phyloP scores from a whole-genome alignment of 2,113 vertebrate genomes.

The Melospiza melodia region DNA sequence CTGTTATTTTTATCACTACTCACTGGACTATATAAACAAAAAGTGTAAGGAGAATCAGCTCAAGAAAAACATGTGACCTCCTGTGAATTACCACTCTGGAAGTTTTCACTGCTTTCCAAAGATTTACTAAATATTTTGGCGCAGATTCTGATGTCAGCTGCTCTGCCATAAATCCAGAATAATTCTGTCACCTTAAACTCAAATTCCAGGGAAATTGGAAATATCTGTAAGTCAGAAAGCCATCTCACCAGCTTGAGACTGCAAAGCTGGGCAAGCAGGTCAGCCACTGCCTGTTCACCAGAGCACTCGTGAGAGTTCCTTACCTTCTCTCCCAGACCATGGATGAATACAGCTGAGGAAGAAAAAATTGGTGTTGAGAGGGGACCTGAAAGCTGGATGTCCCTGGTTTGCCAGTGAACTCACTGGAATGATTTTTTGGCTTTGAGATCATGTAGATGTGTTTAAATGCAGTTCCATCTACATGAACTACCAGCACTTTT shows the following conservation, averaged over 20 bases:
- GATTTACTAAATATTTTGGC: neutral
- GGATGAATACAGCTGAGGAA: neutral
- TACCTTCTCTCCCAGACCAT: neutral
- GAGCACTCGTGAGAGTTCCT: rapidly evolving
- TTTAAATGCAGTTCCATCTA: neutral
- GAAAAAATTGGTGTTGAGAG: neutral
- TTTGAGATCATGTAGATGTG: neutral
- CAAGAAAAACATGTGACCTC: neutral
- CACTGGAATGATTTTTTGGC: neutral
- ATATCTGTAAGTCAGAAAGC: neutral
- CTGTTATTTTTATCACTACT: neutral
- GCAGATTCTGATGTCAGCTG: neutral
- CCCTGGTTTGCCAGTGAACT: neutral
- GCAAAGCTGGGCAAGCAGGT: neutral
- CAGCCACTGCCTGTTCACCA: neutral
- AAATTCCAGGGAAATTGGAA: neutral
- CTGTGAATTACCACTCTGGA: neutral
- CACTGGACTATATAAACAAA: neutral
- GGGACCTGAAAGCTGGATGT: neutral
- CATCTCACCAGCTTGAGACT: neutral
- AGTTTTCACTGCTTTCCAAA: neutral
- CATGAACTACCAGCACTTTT: neutral
- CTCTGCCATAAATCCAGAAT: neutral
- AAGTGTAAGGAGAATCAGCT: neutral
- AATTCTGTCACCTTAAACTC: neutral